Evolutionary conservation across 2,113 vertebrate genomes (phyloP), one percentile per base, ranked within the genome.

Genomic region (Albula glossodonta): DNA sequence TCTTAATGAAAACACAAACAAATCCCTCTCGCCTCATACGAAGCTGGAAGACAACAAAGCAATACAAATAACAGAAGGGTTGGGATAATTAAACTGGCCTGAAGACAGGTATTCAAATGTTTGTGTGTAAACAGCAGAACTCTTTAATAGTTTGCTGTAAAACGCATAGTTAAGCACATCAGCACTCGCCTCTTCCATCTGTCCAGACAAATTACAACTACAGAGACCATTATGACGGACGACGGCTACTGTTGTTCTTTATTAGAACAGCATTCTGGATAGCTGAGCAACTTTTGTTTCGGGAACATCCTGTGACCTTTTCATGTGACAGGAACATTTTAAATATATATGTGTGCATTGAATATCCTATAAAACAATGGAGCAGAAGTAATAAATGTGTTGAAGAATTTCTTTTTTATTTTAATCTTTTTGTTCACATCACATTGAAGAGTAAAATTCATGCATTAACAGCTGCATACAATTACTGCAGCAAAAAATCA

Each of bases 111-210:
- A 95, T 95, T 96, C 92, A 95, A 95, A 95, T 94, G 95, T 93
- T 94, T 93, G 93, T 93, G 88, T 94, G 94, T 95, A 96, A 96
- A 96, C 94, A 95, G 92, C 92, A 90, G 91, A 94, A 93, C 93
- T 94, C 94, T 95, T 95, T 95, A 96, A 96, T 95, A 95, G 95
- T 96, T 95, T 89, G 94, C 94, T 94, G 95, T 95, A 95, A 96
- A 96, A 96, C 92, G 94, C 93, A 86, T 94, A 94, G 95, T 95
- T 95, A 95, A 93, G 94, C 94, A 93, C 92, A 94, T 95, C 94
- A 93, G 93, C 94, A 91, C 92, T 94, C 79, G 89, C 91, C 91
- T 93, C 93, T 91, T 91, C 95, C 95, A 96, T 95, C 95, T 96
- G 95, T 94, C 93, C 92, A 90, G 91, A 93, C 92, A 94, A 92